phyloP scores from a whole-genome alignment of 2,888 invertebrate species.

The Zygogramma bicolorata region DNA sequence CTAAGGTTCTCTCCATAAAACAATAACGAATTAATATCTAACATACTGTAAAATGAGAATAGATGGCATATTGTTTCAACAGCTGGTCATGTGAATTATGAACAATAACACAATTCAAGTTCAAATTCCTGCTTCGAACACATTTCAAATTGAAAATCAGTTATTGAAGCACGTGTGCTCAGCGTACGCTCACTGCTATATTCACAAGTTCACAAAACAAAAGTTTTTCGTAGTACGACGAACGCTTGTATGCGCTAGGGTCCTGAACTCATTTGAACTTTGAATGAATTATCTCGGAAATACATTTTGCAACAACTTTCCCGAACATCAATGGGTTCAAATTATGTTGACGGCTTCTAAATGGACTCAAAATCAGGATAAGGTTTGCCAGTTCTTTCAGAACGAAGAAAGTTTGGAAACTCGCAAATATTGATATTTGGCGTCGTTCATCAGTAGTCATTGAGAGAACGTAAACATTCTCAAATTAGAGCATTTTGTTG shows the following conservation, averaged over 20 bases:
- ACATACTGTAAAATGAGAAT: too few species aligned
- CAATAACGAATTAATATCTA: too few species aligned
- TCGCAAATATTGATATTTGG: too few species aligned
- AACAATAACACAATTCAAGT: background rate
- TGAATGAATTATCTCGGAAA: background rate
- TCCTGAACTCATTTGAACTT: conserved; percentile 2
- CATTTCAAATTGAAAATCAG: background rate
- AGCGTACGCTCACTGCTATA: background rate
- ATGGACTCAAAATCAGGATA: background rate
- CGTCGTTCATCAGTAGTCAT: too few species aligned
- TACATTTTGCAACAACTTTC: background rate
- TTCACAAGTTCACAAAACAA: background rate
- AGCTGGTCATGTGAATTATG: background rate
- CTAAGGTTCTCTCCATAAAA: too few species aligned
- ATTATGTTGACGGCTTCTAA: background rate
- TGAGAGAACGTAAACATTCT: too few species aligned
- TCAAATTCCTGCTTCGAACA: background rate
- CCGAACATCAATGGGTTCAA: background rate
- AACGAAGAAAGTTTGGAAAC: background rate
- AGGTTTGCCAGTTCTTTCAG: background rate
- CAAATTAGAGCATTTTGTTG: too few species aligned
- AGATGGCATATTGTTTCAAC: too few species aligned
- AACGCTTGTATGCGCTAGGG: background rate
- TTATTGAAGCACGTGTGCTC: background rate
- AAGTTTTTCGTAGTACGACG: background rate